Conservation (phyloP, 2,113 vertebrate genomes). For the Mastomys natalensis region DNA sequence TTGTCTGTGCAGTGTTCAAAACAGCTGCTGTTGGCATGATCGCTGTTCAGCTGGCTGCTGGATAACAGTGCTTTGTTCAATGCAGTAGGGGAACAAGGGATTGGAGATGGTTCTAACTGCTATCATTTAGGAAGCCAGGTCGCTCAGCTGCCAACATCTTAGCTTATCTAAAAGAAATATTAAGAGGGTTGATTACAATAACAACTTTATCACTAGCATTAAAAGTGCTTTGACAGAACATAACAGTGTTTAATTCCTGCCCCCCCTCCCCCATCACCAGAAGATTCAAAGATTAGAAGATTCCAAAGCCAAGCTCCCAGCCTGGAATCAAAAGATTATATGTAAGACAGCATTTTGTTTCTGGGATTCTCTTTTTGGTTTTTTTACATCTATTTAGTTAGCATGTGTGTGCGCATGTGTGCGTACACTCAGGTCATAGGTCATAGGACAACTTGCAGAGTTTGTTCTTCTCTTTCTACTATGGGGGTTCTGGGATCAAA, state of each 20-base stretch:
- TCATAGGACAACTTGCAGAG: too few species aligned
- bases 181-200: neutral
- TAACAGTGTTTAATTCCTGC: neutral
- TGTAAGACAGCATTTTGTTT: constrained; percentile 22
- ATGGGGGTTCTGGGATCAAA: neutral
- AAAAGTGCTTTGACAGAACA: neutral
- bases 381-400: neutral
- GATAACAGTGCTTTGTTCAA: neutral
- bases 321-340: neutral
- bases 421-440: too few species aligned
- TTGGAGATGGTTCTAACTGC: neutral
- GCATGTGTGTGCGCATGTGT: neutral
- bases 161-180: neutral
- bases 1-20: neutral
- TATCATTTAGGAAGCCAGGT: neutral
- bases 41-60: neutral
- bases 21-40: neutral
- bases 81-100: neutral
- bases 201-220: neutral
- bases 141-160: neutral
- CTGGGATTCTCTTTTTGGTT: neutral
- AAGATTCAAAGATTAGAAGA: neutral
- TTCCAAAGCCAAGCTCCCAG: neutral
- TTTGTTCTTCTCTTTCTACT: neutral
- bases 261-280: neutral